Conservation (phyloP, 2,113 vertebrate genomes). For the Charadrius vociferus region DNA sequence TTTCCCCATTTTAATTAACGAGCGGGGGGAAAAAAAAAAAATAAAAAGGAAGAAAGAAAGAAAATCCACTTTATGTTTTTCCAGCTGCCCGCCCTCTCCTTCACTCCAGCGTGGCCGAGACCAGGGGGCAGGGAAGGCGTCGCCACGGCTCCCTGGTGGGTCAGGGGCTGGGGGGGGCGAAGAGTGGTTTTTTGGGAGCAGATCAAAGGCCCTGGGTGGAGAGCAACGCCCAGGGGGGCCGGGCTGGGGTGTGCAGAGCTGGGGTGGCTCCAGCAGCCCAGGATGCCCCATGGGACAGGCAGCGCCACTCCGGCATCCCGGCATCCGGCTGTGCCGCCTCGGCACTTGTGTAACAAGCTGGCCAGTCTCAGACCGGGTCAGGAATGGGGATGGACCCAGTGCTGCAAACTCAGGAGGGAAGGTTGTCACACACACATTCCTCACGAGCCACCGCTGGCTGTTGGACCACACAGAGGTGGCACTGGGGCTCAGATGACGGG, state of each 20-base stretch:
- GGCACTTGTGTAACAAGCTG: background rate
- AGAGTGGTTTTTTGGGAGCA: background rate
- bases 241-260: background rate
- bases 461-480: background rate
- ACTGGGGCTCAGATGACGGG: fast-evolving
- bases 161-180: background rate
- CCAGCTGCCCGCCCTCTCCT: background rate
- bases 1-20: background rate
- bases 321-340: background rate
- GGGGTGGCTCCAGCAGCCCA: background rate
- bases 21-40: constrained; percentile 50
- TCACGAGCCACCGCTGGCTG: fast-evolving
- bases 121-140: constrained; percentile 37
- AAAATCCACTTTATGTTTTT: constrained; percentile 52
- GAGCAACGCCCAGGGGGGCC: background rate
- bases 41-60: constrained; percentile 56
- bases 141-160: background rate
- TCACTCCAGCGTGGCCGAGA: background rate
- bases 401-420: background rate
- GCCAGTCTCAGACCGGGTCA: background rate
- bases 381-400: background rate
- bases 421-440: background rate
- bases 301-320: background rate
- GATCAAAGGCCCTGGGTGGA: background rate
- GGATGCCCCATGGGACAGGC: background rate